These are phyloP conservation scores for Andrena praecox DNA, from an alignment of 2,888 invertebrate species.

Conservation along the genomic window DNA sequence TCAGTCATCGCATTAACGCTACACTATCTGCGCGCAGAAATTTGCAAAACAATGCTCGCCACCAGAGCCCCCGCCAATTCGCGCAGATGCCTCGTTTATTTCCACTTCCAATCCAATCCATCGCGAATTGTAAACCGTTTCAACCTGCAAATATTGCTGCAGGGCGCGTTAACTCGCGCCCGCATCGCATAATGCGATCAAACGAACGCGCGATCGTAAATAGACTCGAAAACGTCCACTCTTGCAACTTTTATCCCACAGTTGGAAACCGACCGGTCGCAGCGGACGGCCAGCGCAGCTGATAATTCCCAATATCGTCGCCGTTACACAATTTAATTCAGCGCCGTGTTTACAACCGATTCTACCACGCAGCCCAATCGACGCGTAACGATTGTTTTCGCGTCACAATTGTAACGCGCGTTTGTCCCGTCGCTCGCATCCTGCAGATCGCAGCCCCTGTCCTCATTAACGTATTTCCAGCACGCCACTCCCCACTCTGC, in stretches of 20 bases:
- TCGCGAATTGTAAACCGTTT: neutral
- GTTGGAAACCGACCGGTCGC: neutral
- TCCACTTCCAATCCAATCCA: neutral
- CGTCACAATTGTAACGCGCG: neutral
- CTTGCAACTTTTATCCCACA: neutral
- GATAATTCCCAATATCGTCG: constrained; percentile 20
- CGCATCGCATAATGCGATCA: neutral
- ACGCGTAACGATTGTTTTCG: constrained; percentile 9
- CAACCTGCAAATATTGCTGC: neutral
- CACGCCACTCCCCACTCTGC: neutral
- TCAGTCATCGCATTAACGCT: too few species aligned
- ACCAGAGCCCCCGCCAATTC: neutral
- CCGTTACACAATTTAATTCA: constrained; percentile 13
- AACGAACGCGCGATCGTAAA: neutral
- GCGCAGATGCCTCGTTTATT: neutral
- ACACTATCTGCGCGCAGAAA: too few species aligned
- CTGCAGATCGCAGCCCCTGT: neutral
- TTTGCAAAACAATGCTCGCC: too few species aligned
- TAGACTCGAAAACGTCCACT: constrained; percentile 1
- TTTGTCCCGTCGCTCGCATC: neutral
- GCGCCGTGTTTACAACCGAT: neutral
- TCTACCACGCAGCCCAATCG: neutral
- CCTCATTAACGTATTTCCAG: constrained; percentile 2
- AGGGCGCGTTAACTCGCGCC: neutral
- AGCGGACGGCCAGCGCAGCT: neutral